A percentile compares a stretch with the other conserved stretches of the same genome.
Conservation (phyloP, 2,113 vertebrate genomes). For the Poeciliopsis retropinna region DNA sequence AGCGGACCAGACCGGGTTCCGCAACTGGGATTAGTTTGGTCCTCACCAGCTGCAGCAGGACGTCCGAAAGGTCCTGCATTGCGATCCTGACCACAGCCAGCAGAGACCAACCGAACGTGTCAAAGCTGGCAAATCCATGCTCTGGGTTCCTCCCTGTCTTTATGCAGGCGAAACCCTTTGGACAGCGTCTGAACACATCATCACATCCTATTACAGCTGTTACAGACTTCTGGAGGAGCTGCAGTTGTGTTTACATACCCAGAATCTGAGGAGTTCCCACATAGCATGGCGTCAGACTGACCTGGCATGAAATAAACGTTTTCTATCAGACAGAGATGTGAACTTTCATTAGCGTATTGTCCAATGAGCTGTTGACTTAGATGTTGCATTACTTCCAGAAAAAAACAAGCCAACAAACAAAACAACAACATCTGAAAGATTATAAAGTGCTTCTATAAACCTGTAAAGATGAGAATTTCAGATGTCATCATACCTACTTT, state of each 20-base stretch:
- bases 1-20: background rate
- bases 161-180: conserved; percentile 84
- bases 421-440: background rate
- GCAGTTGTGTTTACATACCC: conserved; percentile 73
- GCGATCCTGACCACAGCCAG: conserved; percentile 88
- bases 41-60: conserved; percentile 88
- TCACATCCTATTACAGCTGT: background rate
- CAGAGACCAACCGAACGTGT: conserved; percentile 91
- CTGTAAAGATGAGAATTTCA: background rate
- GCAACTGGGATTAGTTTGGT: background rate
- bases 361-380: too few relatives aligned
- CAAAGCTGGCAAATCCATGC: conserved; percentile 88
- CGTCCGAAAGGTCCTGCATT: conserved; percentile 90
- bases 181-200: conserved; percentile 82
- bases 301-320: conserved; percentile 82
- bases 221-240: background rate
- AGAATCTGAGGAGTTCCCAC: conserved; percentile 88
- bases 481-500: background rate
- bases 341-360: too few relatives aligned
- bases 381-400: too few relatives aligned
- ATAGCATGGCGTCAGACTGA: conserved; percentile 80
- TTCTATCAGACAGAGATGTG: conserved; percentile 64
- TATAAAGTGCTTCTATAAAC: background rate
- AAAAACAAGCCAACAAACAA: background rate
- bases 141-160: conserved; percentile 58